Evolutionary conservation across 35 echinoderm and acorn worm species (phyloP), one percentile per base, ranked within the genome.

Genomic region (Holothuria glaberrima): DNA sequence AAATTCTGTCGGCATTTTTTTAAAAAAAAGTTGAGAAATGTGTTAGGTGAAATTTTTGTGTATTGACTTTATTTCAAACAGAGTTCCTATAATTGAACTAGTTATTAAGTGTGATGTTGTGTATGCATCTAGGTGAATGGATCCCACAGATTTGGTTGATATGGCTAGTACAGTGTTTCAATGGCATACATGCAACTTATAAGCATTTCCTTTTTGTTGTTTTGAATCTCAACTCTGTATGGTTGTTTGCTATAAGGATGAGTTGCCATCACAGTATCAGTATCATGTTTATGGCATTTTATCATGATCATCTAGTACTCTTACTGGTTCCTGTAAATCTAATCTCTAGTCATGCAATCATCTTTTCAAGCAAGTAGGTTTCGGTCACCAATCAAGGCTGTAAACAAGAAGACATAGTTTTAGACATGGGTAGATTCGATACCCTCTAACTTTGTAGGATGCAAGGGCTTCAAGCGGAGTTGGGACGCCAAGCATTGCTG

Each of bases 321-420:
- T 78, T 56, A 78, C 74, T 78, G 74, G 74, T 21, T 78, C 74
- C 74, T 78, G 74, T 78, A 78, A 78, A 78, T 78, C 36, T 50
- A 48, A 78, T 78, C 74, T 48, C 38, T 6, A 50, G 9, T 78
- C 74, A 28, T 48, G 36, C 74, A 29, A 78, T 13, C 38, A 78
- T 78, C 74, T 48, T 78, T 48, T 38, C 44, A 26, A 48, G 74
- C 74, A 78, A 78, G 50, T 78, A 78, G 74, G 74, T 78, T 78
- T 78, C 38, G 74, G 35, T 78, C 74, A 78, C 74, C 74, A 78
- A 78, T 78, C 80, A 84, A 59, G 57, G 80, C 57, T 61, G 80
- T 84, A 84, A 84, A 84, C 80, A 84, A 61, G 80, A 57, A 63
- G 30, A 54, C 46, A 31, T 58, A n/a, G 80, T 84, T 56, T 84